Percentiles rank a stretch among this genome's conserved stretches.
Evolutionary conservation across 2,113 vertebrate genomes (phyloP).

Genomic region (Paramormyrops kingsleyae): DNA sequence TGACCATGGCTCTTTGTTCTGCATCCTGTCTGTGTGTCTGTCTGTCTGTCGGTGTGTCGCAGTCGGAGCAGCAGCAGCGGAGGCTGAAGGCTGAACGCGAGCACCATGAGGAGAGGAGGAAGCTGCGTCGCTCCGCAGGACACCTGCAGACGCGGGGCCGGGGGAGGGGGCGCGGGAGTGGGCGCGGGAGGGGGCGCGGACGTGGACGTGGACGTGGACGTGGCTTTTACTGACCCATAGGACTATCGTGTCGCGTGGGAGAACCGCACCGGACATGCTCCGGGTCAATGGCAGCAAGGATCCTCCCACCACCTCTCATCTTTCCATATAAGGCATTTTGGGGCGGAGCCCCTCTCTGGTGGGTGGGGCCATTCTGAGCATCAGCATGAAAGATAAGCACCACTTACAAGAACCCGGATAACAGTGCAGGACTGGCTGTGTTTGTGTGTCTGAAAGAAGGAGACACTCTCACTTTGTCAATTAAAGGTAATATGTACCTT

Average conservation of each 20-base stretch:
- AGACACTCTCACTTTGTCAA: neutral
- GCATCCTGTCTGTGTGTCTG: neutral
- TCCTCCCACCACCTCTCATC: neutral
- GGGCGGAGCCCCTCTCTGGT: neutral
- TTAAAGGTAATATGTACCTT: neutral
- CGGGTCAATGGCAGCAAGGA: neutral
- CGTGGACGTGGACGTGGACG: slow-evolving; percentile 13
- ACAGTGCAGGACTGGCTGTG: neutral
- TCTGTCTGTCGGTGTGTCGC: slow-evolving; percentile 20
- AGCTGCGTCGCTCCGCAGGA: slow-evolving; percentile 74
- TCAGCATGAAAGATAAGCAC: neutral
- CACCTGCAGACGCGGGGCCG: slow-evolving; percentile 65
- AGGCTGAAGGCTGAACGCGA: slow-evolving; percentile 79
- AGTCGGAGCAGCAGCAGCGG: slow-evolving; percentile 83
- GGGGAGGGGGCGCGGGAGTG: slow-evolving; percentile 30
- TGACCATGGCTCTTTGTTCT: neutral
- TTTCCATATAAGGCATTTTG: neutral
- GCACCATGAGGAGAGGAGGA: slow-evolving; percentile 81
- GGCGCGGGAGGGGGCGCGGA: slow-evolving; percentile 28
- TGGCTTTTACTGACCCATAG: neutral
- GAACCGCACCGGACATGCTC: neutral
- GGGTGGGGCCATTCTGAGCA: neutral
- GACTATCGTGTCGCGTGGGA: neutral
- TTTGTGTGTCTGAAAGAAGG: neutral
- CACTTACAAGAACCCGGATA: neutral